Percentiles rank a stretch among this genome's conserved stretches.
These are phyloP conservation scores for Heliconius hortense DNA, from an alignment of 2,888 invertebrate genomes.

Conservation along the genomic window DNA sequence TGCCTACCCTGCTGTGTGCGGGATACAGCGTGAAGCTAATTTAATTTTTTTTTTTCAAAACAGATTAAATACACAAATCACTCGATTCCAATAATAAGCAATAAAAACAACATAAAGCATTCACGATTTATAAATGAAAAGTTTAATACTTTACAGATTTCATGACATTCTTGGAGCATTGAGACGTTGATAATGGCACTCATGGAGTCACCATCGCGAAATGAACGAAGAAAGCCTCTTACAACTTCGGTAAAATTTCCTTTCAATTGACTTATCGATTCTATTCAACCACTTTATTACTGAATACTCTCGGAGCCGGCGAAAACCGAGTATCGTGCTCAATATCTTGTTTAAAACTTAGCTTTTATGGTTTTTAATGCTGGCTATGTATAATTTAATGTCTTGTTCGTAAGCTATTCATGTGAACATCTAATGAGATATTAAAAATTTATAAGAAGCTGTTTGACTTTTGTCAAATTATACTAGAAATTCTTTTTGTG, in stretches of 20 bases:
- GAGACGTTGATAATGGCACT: conserved; percentile 33
- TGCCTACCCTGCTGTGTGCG: too few species aligned
- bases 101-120: background rate
- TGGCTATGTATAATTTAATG: background rate
- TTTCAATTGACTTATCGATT: conserved; percentile 41
- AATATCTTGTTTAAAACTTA: conserved; percentile 15
- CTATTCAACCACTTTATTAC: conserved; percentile 36
- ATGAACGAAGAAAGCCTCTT: conserved; percentile 35
- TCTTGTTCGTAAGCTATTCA: background rate
- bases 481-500: too few species aligned
- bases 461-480: too few species aligned
- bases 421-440: background rate
- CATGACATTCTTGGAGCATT: conserved; percentile 27
- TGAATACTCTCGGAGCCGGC: conserved; percentile 15
- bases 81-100: background rate
- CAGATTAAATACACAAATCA: background rate
- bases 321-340: conserved; percentile 21
- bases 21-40: too few species aligned
- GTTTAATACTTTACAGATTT: conserved; percentile 18
- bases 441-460: background rate
- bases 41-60: too few species aligned
- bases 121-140: background rate
- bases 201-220: conserved; percentile 28
- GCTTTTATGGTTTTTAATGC: conserved; percentile 5
- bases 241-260: conserved; percentile 36